Percentiles rank a stretch among this genome's conserved stretches.
These are phyloP conservation scores for Seladonia tumulorum DNA, from an alignment of 2,888 invertebrate genomes.

Conservation along the genomic window DNA sequence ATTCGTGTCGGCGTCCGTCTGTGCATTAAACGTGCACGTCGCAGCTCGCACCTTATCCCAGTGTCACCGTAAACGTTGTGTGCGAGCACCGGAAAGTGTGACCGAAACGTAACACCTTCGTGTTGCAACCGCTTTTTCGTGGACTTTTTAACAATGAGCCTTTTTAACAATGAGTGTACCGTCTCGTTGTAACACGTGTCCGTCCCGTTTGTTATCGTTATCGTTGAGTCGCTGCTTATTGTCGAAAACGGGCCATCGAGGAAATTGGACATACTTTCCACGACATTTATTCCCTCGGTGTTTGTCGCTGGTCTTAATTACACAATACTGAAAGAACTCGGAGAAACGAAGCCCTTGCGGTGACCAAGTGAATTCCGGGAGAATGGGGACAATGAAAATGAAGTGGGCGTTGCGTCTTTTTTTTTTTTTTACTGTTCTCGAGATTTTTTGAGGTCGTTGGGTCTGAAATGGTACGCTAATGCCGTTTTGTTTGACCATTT, in stretches of 20 bases:
- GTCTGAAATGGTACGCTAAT: no score
- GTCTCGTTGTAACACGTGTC: not conserved
- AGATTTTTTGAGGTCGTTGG: no score
- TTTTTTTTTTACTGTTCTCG: no score
- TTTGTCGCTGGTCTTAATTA: not conserved
- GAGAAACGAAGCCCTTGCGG: not conserved
- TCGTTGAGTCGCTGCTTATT: not conserved
- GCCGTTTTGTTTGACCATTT: no score
- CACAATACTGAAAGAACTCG: not conserved
- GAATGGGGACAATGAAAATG: not conserved
- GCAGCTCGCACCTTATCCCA: not conserved
- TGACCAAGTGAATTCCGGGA: not conserved
- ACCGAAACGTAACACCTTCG: slow-evolving; percentile 8
- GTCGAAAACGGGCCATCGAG: not conserved
- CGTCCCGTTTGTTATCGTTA: slow-evolving; percentile 10
- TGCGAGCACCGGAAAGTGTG: slow-evolving; percentile 18
- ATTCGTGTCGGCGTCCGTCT: not conserved
- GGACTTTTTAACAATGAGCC: slow-evolving; percentile 5
- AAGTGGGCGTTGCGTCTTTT: not conserved
- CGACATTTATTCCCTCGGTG: not conserved
- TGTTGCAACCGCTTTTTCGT: slow-evolving; percentile 30
- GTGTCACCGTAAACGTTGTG: not conserved
- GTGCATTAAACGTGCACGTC: not conserved
- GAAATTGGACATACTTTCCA: not conserved
- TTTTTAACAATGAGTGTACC: not conserved